phyloP scores from a whole-genome alignment of 2,888 invertebrate genomes.

The Lasioglossum malachurum region DNA sequence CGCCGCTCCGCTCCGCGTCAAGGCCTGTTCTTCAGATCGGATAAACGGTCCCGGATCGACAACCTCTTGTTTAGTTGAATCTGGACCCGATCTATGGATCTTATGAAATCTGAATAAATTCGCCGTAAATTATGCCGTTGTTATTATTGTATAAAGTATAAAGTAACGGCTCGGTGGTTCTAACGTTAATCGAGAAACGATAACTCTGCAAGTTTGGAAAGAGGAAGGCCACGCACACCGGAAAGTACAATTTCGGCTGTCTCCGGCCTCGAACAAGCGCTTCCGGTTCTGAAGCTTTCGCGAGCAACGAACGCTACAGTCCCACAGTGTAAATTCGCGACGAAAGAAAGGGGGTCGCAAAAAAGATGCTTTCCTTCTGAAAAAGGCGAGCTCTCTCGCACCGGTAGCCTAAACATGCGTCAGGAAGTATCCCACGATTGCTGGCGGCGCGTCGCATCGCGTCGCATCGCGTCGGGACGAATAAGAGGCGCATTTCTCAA shows the following conservation, averaged over 20 bases:
- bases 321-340: constrained; percentile 8
- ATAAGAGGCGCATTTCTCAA: constrained; percentile 67
- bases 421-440: constrained; percentile 73
- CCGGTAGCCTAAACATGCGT: constrained; percentile 36
- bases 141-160: no score
- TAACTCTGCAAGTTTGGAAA: background rate
- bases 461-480: constrained; percentile 54
- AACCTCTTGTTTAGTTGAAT: background rate
- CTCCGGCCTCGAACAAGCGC: background rate
- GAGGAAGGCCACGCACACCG: background rate
- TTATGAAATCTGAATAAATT: no score
- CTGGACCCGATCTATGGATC: background rate
- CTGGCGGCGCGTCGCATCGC: constrained; percentile 38
- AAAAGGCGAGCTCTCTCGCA: constrained; percentile 42
- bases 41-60: background rate
- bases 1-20: background rate
- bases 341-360: constrained; percentile 12
- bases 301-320: background rate
- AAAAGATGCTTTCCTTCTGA: constrained; percentile 40
- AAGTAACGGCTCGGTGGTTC: background rate
- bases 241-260: background rate
- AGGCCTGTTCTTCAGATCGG: background rate
- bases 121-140: no score
- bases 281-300: background rate
- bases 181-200: no score